Evolutionary conservation across 2,113 vertebrate species (phyloP).

Genomic region (Oxygymnocypris stewartii): DNA sequence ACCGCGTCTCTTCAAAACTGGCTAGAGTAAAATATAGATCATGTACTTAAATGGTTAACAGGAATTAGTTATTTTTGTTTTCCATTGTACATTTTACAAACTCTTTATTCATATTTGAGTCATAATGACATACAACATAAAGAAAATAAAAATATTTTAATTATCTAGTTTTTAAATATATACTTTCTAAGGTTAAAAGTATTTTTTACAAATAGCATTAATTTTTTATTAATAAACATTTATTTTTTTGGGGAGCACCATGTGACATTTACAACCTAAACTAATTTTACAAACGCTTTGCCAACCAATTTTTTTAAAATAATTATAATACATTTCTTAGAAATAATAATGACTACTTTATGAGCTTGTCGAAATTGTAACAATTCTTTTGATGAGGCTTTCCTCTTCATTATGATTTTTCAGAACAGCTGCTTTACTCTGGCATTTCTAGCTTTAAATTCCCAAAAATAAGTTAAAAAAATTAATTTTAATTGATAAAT

Average conservation of each 20-base stretch:
- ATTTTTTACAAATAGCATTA: background rate
- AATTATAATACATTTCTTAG: background rate
- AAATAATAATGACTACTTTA: too few relatives aligned
- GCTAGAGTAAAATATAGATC: conserved; percentile 65
- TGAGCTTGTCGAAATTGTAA: background rate
- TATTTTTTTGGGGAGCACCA: background rate
- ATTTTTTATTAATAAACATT: background rate
- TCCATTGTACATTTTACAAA: background rate
- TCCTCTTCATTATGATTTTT: background rate
- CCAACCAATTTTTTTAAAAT: background rate
- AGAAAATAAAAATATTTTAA: background rate
- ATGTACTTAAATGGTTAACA: background rate
- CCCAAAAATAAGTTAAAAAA: background rate
- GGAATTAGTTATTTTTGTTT: background rate
- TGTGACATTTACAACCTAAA: background rate
- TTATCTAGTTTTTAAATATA: background rate
- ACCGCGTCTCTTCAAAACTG: conserved; percentile 69
- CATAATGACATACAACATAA: background rate
- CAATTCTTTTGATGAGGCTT: background rate
- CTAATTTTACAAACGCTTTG: background rate
- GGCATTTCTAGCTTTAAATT: background rate
- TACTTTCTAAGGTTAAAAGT: background rate
- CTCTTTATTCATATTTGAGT: background rate
- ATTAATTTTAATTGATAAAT: background rate
- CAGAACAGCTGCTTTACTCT: too few relatives aligned